Evolutionary conservation across 2,113 vertebrate species (phyloP), one percentile per base, ranked within the genome.

Genomic region (Dendrocopos noguchii): DNA sequence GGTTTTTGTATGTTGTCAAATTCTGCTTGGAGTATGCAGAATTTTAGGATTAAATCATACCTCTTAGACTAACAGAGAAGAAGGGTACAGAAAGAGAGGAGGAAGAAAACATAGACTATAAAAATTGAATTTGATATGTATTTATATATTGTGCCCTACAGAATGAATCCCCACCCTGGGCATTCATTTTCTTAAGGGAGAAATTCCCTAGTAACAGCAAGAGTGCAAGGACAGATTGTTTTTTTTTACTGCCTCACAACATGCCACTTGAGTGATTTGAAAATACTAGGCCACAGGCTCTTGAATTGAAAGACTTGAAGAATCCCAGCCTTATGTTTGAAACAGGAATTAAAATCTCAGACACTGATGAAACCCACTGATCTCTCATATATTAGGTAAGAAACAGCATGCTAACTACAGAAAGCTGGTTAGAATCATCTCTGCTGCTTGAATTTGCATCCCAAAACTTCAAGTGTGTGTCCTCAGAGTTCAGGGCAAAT

Each of bases 291-390:
- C 95, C 80, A 88, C 57, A 64, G 31, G 76, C 31, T 76, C 61
- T 66, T 66, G 29, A n/a, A 63, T 24, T 61, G 55, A 76, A 80
- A 70, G 19, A 57, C 19, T 57, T 15, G 52, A 77, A 91, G 67
- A 89, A 64, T 76, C 55, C 27, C 2, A 5, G 31, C 72, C 1
- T 39, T 87, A 85, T 81, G 18, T 91, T 78, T 57, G 13, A 90
- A 80, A 82, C 3, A 47, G 8, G 74, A 94, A 91, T 95, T 87
- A 93, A 86, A 90, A 90, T 78, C n/a, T 76, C 91, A 93, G 50
- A 55, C 31, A 74, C 25, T 33, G 18, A 65, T 84, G 93, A 93
- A 87, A 79, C 42, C 59, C 34, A 12, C 8, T 77, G 66, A 79
- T 74, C 24, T 44, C 46, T 87, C 39, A 73, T 27, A 66, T 27